Evolutionary conservation across 1,140 invertebrate genomes (phyloP), one percentile per base, ranked within the genome.

Genomic region (Zaprionus ghesquierei): DNA sequence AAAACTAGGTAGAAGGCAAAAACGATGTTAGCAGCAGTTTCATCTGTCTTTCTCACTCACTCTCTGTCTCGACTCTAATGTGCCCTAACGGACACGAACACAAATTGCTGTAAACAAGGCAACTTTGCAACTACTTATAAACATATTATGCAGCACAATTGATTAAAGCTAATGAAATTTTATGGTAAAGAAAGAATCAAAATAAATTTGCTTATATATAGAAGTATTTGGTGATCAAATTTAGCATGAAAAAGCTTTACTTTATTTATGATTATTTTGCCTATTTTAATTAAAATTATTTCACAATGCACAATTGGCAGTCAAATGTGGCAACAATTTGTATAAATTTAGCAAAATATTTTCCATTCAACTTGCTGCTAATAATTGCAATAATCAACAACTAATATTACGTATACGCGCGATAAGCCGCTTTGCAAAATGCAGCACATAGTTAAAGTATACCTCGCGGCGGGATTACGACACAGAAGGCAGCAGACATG

Each of bases 1-100:
- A 81, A 58, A 64, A 29, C 77, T 22, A 33, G 33, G 25, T 20
- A 56, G 12, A 53, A 23, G 20, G 13, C 25, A 49, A n/a, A 31
- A 33, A 51, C 31, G 12, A 56, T 38, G 22, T 25, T 53, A 18
- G 15, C 44, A 61, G 22, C 3, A 35, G 13, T 5, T 5, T 20
- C 2, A 10, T 8, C 18, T 46, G 2, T 22, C 18, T 46, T 3
- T 12, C n/a, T 44, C 27, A 0, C 15, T 53, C 29, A 13, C 5
- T 9, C 15, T 53, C 29, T 18, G 9, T 9, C 18, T 38, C 27
- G 64, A 59, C 31, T 6, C 15, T 15, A 33, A 18, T 58, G 38
- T 59, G 54, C 64, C 29, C 54, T 59, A 5, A 35, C 33, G 13
- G 33, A n/a, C 33, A 25, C 25, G 25, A 5, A 46, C 41, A 8